Base-by-base conservation (phyloP, 2,888 invertebrate species). In the Himalopsyche japonica region DNA sequence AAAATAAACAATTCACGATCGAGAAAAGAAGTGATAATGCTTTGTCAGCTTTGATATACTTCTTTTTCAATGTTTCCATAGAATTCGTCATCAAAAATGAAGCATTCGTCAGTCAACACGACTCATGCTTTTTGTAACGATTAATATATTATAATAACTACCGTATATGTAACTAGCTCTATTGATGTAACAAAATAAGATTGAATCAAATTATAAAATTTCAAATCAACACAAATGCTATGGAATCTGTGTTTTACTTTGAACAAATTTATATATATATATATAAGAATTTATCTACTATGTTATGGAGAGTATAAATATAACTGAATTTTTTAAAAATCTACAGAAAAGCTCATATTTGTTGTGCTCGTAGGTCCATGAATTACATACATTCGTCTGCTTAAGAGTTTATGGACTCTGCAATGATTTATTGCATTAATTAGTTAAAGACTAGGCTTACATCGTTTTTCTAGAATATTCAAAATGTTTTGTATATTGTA, bases 311-410 rank as follows among this genome's bases (percentile, higher is more conserved):
- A 57, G n/a, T 57, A 8, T 27, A 70, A 27, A 10, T 70, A 12
- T 30, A 70, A 70, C 20, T 57, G 20, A 20, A 57, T 70, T 15
- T 84, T 80, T 85, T 81, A 83, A 86, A 86, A 86, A 86, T 84
- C 85, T 86, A 86, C 86, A 76, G 48, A 82, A 86, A 86, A 85
- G 86, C 86, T 85, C 85, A 79, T 86, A 82, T 79, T 81, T 86
- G 78, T 86, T 86, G 86, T 86, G 86, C 84, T 86, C 79, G 27
- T 10, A 47, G 82, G 82, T 82, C 80, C 83, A 83, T 79, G 77
- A 49, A 76, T 77, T 82, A 78, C 80, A 83, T 84, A 70, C 84
- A 85, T 86, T 77, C 85, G 81, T 83, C 82, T 78, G 76, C 49
- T 82, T 57, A 80, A 57, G 48, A 34, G 20, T 20, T 79, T 82